Base-by-base conservation (phyloP, 2,888 invertebrate genomes). In the Mimumesa dahlbomi region DNA sequence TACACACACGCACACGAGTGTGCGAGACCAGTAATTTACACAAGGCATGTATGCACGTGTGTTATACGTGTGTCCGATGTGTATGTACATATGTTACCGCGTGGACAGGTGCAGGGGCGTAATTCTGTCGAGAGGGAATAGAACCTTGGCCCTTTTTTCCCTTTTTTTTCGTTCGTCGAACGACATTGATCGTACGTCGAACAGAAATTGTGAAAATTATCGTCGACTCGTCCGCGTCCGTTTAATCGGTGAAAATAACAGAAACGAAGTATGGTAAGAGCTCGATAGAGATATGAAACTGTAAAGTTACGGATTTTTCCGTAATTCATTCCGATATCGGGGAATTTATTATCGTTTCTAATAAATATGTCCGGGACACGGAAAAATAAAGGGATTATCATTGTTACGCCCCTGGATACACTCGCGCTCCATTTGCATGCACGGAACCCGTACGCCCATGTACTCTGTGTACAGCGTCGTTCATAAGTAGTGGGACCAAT, bases 331-430 rank as follows among this genome's bases (percentile, higher is more conserved):
- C n/a, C n/a, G n/a, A n/a, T 13, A 11, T n/a, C 36, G 7, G 4
- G n/a, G n/a, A 11, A 1, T 13, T 9, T 1, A 29, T 29, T 36
- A 1, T n/a, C 11, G n/a, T 34, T 36, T 36, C 6, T 9, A 36
- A 1, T 1, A 36, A 43, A 16, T 11, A 14, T 6, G 13, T 5
- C 19, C 4, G 11, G 29, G 31, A 25, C 25, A 11, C 13, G 19
- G 14, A 36, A 21, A 36, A 25, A 50, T 29, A 6, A 36, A 13
- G n/a, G 21, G 29, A 64, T 45, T 53, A 49, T 45, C 22, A 57
- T 64, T 54, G 54, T 75, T 77, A 77, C 73, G 50, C 54, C 58
- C 58, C 68, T 77, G 61, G 40, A 64, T 73, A 68, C n/a, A 77
- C 16, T 45, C 45, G 64, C 58, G 22, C 31, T 38, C 36, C 18